Evolutionary conservation across 2,113 vertebrate genomes (phyloP).

Genomic region (Dicaeum eximium): DNA sequence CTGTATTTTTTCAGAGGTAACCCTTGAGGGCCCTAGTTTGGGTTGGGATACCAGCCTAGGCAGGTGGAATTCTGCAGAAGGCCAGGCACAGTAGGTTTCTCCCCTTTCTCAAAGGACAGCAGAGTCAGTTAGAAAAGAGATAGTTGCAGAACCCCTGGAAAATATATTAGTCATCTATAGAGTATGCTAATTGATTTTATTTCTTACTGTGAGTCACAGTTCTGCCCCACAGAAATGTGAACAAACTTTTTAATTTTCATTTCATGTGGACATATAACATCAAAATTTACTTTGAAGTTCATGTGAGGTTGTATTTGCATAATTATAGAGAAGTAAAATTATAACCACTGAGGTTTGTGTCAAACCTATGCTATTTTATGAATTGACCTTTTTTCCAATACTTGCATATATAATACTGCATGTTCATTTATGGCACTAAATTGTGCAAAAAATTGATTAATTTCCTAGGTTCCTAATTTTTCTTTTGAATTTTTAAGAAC

Average conservation of each 20-base stretch:
- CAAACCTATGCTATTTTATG: background rate
- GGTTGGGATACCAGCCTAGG: background rate
- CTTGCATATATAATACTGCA: background rate
- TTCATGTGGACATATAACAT: rapidly evolving
- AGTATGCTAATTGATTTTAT: background rate
- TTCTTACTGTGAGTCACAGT: background rate
- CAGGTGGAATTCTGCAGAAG: background rate
- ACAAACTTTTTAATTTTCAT: background rate
- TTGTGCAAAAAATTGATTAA: background rate
- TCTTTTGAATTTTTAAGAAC: background rate
- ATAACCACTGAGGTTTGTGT: background rate
- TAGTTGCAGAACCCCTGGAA: background rate
- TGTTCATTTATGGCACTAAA: background rate
- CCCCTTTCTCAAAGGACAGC: background rate
- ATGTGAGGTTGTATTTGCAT: background rate
- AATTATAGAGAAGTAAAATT: background rate
- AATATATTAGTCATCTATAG: background rate
- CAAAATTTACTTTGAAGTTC: background rate
- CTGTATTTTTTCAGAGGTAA: background rate
- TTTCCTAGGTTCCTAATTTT: background rate
- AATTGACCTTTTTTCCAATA: background rate
- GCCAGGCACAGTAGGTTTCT: background rate
- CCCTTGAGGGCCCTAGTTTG: background rate
- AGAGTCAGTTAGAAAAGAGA: background rate
- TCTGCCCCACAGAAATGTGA: background rate